Base-by-base conservation (phyloP, 2,888 invertebrate genomes). In the Xestia ashworthii region DNA sequence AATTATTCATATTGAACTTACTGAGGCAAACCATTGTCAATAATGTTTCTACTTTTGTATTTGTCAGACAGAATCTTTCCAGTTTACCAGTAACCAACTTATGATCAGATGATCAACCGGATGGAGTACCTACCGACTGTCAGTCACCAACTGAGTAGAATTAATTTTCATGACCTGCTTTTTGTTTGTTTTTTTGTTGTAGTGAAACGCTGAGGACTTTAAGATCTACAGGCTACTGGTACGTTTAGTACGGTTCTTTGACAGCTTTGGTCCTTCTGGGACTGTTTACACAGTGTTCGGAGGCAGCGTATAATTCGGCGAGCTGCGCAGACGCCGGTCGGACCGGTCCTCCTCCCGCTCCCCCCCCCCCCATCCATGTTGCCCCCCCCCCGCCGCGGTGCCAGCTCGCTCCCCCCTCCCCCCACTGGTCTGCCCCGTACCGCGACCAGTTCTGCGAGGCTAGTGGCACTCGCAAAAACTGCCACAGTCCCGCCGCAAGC, bases 391-490 rank as follows among this genome's bases (percentile, higher is more conserved):
- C 67, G 25, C 80, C 44, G 64, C 64, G 12, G n/a, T 72, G 50
- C 74, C 65, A 25, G 78, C 60, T 73, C 9, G 64, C 64, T 71
- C 67, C 60, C 65, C 75, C 75, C 41, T 62, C 66, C 78, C 68
- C 68, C 22, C 71, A 53, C 69, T 55, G 76, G 25, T 19, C 44
- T 55, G 70, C 62, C 58, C 74, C 74, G 69, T 72, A 46, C 76
- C 78, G 71, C 80, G 87, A 88, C 87, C 87, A 84, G 89, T 88
- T 87, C 85, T 75, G 85, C 85, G 71, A 82, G 58, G 73, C 65
- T 78, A 82, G 72, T 85, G 82, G 83, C 91, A 88, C 88, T 90
- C 86, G 92, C 92, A 89, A 91, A 91, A 90, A 89, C 83, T 78
- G 83, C 83, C 86, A 87, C 86, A 85, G 86, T 81, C 83, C 83